Evolutionary conservation across 2,888 invertebrate genomes (phyloP).

Genomic region (Acanthosepion pharaonis): DNA sequence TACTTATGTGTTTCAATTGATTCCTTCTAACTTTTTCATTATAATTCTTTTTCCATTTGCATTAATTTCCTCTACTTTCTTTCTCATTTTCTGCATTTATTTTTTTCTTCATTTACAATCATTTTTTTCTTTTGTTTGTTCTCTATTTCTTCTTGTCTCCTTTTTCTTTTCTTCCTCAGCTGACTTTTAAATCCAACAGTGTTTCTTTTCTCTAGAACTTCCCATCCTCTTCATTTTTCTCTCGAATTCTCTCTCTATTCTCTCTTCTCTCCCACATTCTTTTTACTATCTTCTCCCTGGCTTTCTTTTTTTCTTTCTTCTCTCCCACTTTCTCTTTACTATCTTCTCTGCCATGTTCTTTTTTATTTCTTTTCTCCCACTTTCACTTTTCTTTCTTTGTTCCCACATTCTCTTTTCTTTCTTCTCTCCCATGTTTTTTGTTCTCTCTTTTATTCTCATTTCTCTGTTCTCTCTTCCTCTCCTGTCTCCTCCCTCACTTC

Average conservation of each 20-base stretch:
- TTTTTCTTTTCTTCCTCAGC: neutral
- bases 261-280: neutral
- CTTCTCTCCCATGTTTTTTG: neutral
- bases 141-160: neutral
- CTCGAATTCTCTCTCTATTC: neutral
- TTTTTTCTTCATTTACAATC: neutral
- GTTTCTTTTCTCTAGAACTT: neutral
- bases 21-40: neutral
- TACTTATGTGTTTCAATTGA: neutral
- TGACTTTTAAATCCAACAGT: no score
- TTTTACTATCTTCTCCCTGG: neutral
- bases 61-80: neutral
- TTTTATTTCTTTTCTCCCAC: neutral
- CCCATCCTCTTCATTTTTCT: neutral
- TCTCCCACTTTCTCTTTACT: neutral
- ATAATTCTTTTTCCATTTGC: neutral
- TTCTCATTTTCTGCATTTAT: neutral
- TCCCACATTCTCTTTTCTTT: neutral
- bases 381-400: neutral
- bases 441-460: neutral
- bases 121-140: neutral
- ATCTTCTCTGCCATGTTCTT: neutral
- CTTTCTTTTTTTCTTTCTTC: neutral
- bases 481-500: neutral
- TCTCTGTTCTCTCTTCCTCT: neutral